Percentiles rank a stretch among this genome's conserved stretches.
Conservation (phyloP, 2,797 vertebrate genomes). For the Peromyscus attwateri region DNA sequence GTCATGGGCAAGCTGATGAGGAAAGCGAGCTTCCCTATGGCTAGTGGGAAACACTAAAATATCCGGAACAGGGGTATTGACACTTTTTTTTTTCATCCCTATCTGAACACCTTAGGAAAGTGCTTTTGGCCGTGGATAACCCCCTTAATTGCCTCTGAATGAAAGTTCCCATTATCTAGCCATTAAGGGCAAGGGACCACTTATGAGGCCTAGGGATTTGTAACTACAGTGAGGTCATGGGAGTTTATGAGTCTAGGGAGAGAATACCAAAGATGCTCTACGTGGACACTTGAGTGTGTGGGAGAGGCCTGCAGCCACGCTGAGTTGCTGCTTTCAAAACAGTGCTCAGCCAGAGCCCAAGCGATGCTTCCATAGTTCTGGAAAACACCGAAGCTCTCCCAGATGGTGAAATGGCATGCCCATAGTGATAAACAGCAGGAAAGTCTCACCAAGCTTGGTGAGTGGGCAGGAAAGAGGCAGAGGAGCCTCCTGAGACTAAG, state of each 20-base stretch:
- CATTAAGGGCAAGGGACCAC: background rate
- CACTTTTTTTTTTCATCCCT: background rate
- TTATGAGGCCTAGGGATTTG: background rate
- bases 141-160: background rate
- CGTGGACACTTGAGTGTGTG: background rate
- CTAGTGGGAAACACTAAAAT: background rate
- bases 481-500: constrained; percentile 20
- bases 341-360: constrained; percentile 10
- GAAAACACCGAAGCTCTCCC: constrained; percentile 48
- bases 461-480: constrained; percentile 56
- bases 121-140: background rate
- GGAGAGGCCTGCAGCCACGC: background rate
- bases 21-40: background rate
- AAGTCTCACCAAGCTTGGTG: constrained; percentile 41
- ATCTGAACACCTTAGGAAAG: background rate
- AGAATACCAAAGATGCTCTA: background rate
- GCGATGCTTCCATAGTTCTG: constrained; percentile 45
- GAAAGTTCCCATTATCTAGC: constrained; percentile 11
- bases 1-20: background rate
- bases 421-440: constrained; percentile 63
- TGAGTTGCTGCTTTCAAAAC: constrained; percentile 16
- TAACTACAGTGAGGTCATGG: background rate
- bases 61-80: background rate
- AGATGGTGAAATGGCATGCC: constrained; percentile 70
- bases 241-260: background rate